These are phyloP conservation scores for Graptemys geographica DNA, from an alignment of 2,797 vertebrate species.

Conservation along the genomic window DNA sequence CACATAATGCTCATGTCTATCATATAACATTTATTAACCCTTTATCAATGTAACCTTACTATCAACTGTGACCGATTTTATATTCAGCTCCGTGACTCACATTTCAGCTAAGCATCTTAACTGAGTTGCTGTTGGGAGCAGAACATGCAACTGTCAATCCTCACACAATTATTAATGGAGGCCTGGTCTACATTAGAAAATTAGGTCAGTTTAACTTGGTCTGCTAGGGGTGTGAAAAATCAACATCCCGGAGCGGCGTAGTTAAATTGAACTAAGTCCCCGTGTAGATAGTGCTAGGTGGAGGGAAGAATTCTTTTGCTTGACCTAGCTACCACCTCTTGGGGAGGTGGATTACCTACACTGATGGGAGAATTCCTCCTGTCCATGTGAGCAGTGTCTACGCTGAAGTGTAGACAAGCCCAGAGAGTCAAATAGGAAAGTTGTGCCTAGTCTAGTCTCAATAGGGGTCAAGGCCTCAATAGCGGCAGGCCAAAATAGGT, in stretches of 20 bases:
- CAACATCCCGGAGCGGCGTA: not conserved
- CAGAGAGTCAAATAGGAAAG: not conserved
- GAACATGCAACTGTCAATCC: rapidly evolving
- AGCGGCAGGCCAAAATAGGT: not conserved
- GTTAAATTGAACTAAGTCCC: not conserved
- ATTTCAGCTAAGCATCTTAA: not conserved
- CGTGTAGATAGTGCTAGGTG: not conserved
- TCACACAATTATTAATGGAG: rapidly evolving
- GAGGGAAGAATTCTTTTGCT: not conserved
- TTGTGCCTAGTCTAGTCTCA: not conserved
- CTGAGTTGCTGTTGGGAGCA: not conserved
- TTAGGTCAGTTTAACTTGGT: not conserved
- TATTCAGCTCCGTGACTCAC: not conserved
- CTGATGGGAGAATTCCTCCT: no score
- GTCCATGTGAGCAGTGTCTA: no score
- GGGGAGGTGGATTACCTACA: not conserved
- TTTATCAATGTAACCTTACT: not conserved
- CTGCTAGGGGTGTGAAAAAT: not conserved
- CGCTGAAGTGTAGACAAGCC: not conserved
- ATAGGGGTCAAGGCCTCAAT: not conserved
- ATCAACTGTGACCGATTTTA: not conserved
- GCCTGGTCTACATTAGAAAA: not conserved
- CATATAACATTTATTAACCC: not conserved
- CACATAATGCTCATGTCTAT: not conserved
- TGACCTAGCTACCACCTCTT: not conserved